Base-by-base conservation (phyloP, 2,113 vertebrate species). In the Cheirogaleus medius region DNA sequence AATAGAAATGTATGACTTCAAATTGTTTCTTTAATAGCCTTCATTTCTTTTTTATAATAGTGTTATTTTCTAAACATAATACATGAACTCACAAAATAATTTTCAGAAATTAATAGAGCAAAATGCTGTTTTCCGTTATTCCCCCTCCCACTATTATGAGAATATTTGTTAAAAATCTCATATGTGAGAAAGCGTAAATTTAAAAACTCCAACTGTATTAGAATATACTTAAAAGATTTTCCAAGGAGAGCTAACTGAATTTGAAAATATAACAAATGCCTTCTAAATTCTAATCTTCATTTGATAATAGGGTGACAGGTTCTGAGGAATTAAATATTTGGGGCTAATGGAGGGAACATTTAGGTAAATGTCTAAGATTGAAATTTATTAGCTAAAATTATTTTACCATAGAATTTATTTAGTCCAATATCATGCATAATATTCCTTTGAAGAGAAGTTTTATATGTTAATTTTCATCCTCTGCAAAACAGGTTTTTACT, bases 401-500 rank as follows among this genome's bases (percentile, higher is more conserved):
- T 44, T 37, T 85, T 78, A 60, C 34, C 18, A 71, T 85, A 1
- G 37, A 74, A 20, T 78, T 86, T 74, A 64, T 44, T 92, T 87
- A 82, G 39, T 52, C 6, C n/a, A 85, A 76, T 66, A 58, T 54
- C 17, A 58, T 47, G 10, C 63, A 20, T 54, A 32, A 71, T 85
- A 52, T 52, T 86, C 13, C 25, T 81, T 68, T 52, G 60, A 86
- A 84, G 74, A 89, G 9, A 90, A 81, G 37, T 68, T 84, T 88
- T 54, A 92, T 81, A 63, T 83, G 89, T 80, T 74, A 82, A 89
- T 77, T 92, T 92, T 74, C 17, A 76, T 77, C n/a, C 11, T 91
- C 11, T 81, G 56, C 1, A 90, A 54, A 81, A 37, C 14, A 89
- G 1, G 81, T 15, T 2, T 52, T 76, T 66, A 64, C 8, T 86